Evolutionary conservation across 53 echinoderm and acorn worm genomes (phyloP), one percentile per base, ranked within the genome.

Genomic region (Temnopleurus reevesii): DNA sequence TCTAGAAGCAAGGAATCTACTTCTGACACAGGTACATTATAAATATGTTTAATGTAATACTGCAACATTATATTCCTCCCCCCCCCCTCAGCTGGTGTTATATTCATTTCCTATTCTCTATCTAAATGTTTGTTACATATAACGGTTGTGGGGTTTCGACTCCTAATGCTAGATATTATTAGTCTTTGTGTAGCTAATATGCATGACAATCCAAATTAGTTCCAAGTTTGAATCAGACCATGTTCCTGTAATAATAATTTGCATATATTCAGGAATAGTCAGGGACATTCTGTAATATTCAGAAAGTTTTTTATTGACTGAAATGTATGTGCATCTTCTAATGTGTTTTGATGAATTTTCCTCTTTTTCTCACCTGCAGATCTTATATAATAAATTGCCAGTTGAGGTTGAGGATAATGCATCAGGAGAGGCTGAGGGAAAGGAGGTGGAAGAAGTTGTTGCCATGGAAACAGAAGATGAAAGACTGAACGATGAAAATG

Each of bases 11-110:
- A 94, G 93, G 65, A 99, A 93, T 51, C 21, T 71, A 46, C 89
- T 94, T 24, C 94, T 96, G 55, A 85, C 93, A 23, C 95, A 95
- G 94, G 98, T 96, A 82, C 54, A 55, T 79, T 24, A 51, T 15
- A 10, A 10, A 8, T 51, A 8, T 51, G 8, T 51, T 15, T 10
- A 15, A 15, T 8, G 8, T 10, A 10, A 15, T 8, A 15, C 8
- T 51, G 8, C 8, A 8, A 10, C 8, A 10, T 51, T 51, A 10
- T 51, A 51, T 51, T 8, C 53, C 53, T 51, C 53, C 53, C 8
- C 53, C 53, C 8, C 53, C 8, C 8, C 8, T 8, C 15, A 15
- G 53, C 53, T 15, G 53, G 53, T 10, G 53, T 8, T 15, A 51
- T 51, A 10, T 10, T 51, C 8, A 10, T 51, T 51, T 51, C 53